These are phyloP conservation scores for Dermolepida albohirtum DNA, from an alignment of 2,888 invertebrate species.

Conservation along the genomic window DNA sequence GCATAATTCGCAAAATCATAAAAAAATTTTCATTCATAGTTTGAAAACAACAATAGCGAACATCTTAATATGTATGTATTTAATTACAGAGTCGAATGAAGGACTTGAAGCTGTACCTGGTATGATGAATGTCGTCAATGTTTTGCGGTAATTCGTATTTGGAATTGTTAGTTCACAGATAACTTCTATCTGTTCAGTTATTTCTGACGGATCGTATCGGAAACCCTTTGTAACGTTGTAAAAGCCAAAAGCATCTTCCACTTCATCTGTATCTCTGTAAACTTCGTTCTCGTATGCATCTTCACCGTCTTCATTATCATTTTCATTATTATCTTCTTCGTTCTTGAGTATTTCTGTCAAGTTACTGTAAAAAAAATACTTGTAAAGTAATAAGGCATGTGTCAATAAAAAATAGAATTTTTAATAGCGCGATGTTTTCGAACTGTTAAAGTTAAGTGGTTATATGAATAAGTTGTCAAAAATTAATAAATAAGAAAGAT, in stretches of 20 bases:
- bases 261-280: slow-evolving; percentile 49
- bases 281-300: slow-evolving; percentile 33
- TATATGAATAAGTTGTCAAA: too few relatives aligned
- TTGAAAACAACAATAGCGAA: not conserved
- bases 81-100: too few relatives aligned
- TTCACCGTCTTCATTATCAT: slow-evolving; percentile 44
- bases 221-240: slow-evolving; percentile 71
- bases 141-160: slow-evolving; percentile 68
- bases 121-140: slow-evolving; percentile 24
- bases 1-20: too few relatives aligned
- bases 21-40: too few relatives aligned
- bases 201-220: slow-evolving; percentile 67
- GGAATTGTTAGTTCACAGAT: slow-evolving; percentile 74
- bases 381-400: too few relatives aligned
- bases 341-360: slow-evolving; percentile 44
- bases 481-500: too few relatives aligned
- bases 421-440: too few relatives aligned
- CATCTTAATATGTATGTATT: too few relatives aligned
- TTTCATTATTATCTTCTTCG: slow-evolving; percentile 38
- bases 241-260: slow-evolving; percentile 61
- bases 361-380: slow-evolving; percentile 52
- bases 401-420: too few relatives aligned
- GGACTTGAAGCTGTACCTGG: slow-evolving; percentile 64
- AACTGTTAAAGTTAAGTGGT: too few relatives aligned
- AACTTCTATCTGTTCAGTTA: slow-evolving; percentile 70